phyloP scores from a whole-genome alignment of 2,888 invertebrate genomes.

The Leucophenga montana region DNA sequence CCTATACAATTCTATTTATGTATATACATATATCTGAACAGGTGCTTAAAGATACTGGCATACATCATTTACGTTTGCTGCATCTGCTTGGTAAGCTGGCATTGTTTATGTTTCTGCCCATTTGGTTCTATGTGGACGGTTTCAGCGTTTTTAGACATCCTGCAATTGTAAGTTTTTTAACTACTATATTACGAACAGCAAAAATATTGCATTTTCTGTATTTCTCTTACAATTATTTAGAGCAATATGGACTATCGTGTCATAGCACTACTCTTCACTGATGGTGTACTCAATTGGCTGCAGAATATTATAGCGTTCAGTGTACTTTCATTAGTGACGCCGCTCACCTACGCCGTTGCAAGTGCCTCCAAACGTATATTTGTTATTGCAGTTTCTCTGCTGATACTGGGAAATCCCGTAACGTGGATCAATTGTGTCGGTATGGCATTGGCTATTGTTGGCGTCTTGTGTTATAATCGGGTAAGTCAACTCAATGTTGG shows the following conservation, averaged over 20 bases:
- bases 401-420: constrained; percentile 93
- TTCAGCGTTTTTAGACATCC: constrained; percentile 78
- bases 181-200: too few relatives aligned
- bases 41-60: constrained; percentile 88
- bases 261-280: constrained; percentile 79
- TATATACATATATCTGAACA: too few relatives aligned
- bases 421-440: constrained; percentile 89
- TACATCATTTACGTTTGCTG: constrained; percentile 91
- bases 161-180: constrained; percentile 75
- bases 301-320: constrained; percentile 97
- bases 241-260: constrained; percentile 75
- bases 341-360: constrained; percentile 95
- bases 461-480: constrained; percentile 93
- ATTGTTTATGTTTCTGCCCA: constrained; percentile 85
- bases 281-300: constrained; percentile 92
- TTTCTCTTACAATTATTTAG: constrained; percentile 65
- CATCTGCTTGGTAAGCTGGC: constrained; percentile 86
- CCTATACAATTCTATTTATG: not conserved
- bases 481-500: constrained; percentile 69
- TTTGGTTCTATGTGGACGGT: constrained; percentile 85
- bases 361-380: constrained; percentile 95
- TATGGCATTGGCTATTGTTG: constrained; percentile 91
- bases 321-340: constrained; percentile 91
- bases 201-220: too few relatives aligned
- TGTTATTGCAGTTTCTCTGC: constrained; percentile 90